Percentiles rank a stretch among this genome's conserved stretches.
Evolutionary conservation across 2,888 invertebrate species (phyloP).

Genomic region (Ormyrus thymus): DNA sequence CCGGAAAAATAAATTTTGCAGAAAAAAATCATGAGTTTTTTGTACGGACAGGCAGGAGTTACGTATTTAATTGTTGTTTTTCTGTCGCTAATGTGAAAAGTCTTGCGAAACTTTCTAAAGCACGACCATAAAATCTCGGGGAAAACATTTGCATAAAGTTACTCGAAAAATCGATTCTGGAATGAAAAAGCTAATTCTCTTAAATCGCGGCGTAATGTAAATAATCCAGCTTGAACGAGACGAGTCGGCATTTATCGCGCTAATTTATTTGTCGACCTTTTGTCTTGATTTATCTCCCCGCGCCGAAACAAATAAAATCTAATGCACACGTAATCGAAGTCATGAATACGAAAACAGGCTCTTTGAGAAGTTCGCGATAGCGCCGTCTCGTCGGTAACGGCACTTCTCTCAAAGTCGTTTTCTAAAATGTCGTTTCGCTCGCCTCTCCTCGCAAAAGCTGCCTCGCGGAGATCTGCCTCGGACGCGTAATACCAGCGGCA

Average conservation of each 20-base stretch:
- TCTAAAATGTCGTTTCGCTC: constrained; percentile 33
- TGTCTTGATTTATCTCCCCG: constrained; percentile 8
- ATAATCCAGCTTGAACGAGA: neutral
- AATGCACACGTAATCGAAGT: constrained; percentile 20
- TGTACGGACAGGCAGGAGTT: too few relatives aligned
- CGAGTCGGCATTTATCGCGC: neutral
- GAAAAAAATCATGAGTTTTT: too few relatives aligned
- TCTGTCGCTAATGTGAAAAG: too few relatives aligned
- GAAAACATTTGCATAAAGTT: too few relatives aligned
- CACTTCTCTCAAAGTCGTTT: constrained; percentile 35
- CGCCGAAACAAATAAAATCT: constrained; percentile 22
- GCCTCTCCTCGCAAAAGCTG: neutral
- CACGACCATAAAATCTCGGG: too few relatives aligned
- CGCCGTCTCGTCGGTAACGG: constrained; percentile 6
- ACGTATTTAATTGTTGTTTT: too few relatives aligned
- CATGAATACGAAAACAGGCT: constrained; percentile 20
- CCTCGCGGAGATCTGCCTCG: constrained; percentile 18
- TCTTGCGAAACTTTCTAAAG: too few relatives aligned
- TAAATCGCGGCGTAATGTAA: too few relatives aligned
- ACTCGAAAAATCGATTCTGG: too few relatives aligned
- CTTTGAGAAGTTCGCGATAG: neutral
- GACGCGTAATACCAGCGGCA: constrained; percentile 43
- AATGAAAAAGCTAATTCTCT: too few relatives aligned
- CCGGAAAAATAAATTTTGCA: too few relatives aligned
- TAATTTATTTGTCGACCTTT: constrained; percentile 3